Percentiles rank a stretch among this genome's conserved stretches.
These are phyloP conservation scores for Melanotaenia boesemani DNA, from an alignment of 2,797 vertebrate genomes.

Conservation along the genomic window DNA sequence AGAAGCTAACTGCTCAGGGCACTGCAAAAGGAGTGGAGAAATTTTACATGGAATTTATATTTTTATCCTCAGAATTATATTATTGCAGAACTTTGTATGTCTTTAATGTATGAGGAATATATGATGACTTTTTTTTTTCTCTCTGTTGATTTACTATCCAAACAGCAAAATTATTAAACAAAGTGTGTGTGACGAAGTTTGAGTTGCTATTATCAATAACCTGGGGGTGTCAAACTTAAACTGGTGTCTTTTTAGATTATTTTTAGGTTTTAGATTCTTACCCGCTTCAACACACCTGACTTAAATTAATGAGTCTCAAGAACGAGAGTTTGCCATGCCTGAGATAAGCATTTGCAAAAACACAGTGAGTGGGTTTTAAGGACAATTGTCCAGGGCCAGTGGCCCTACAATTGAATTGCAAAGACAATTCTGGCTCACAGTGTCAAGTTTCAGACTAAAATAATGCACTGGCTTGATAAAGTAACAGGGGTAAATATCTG, in stretches of 20 bases:
- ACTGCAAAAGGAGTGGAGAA: neutral
- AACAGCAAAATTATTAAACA: neutral
- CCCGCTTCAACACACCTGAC: neutral
- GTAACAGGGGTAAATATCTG: neutral
- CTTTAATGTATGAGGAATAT: too few relatives aligned
- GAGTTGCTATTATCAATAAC: neutral
- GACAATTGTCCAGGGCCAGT: neutral
- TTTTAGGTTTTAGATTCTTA: neutral
- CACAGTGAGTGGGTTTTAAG: neutral
- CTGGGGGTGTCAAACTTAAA: neutral
- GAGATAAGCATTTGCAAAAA: too few relatives aligned
- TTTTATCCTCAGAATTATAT: neutral
- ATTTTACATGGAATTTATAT: neutral
- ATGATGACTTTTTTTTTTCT: neutral
- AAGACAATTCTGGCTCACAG: neutral
- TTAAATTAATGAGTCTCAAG: neutral
- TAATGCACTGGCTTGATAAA: neutral
- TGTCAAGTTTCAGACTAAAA: neutral
- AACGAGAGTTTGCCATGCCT: too few relatives aligned
- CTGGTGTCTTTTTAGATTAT: neutral
- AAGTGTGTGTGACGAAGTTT: neutral
- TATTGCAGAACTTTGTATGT: too few relatives aligned
- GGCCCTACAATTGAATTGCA: neutral
- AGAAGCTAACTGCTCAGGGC: neutral
- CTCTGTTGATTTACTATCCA: neutral